Base-by-base conservation (phyloP, 2,113 vertebrate species). In the Athene noctua region DNA sequence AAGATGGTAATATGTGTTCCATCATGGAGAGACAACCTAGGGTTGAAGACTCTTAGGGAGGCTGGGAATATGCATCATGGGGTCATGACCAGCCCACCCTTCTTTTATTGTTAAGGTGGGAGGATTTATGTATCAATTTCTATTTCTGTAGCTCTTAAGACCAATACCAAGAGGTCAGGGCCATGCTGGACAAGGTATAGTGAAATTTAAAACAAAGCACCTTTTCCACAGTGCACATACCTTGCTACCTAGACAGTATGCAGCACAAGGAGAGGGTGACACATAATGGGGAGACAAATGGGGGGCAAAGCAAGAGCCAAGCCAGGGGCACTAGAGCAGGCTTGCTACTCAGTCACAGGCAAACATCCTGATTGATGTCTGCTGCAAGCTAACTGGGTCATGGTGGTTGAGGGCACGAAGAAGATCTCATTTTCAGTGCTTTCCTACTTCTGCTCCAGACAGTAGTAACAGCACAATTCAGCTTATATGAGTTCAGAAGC, bases 101-200 rank as follows among this genome's bases (percentile, higher is more conserved):
- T 54, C 46, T 46, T 91, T 85, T 88, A 72, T 62, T 62, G 57
- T 49, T 66, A 92, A 82, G 18, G 20, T 72, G 80, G 20, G 27
- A 92, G 36, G 80, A 95, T 97, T 95, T 91, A 95, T 89, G 54
- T 58, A 84, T 92, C 80, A 66, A 93, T 92, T 92, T 94, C 21
- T 92, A 49, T 52, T 96, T 83, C 57, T 65, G 34, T 68, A 58
- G 57, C 74, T 92, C 42, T 89, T 70, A 94, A 94, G 70, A 87
- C 70, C 36, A 87, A 65, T 17, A 54, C 7, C 49, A 89, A 90
- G 67, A 77, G 92, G 91, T 91, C 91, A 91, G n/a, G 79, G 88
- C 75, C 42, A 29, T 15, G 38, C n/a, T 88, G 42, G 74, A 80
- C 84, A 88, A 73, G 19, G 30, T 75, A 77, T 4, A 83, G 62